Evolutionary conservation across 2,113 vertebrate genomes (phyloP).

Genomic region (Platycercus adscitus): DNA sequence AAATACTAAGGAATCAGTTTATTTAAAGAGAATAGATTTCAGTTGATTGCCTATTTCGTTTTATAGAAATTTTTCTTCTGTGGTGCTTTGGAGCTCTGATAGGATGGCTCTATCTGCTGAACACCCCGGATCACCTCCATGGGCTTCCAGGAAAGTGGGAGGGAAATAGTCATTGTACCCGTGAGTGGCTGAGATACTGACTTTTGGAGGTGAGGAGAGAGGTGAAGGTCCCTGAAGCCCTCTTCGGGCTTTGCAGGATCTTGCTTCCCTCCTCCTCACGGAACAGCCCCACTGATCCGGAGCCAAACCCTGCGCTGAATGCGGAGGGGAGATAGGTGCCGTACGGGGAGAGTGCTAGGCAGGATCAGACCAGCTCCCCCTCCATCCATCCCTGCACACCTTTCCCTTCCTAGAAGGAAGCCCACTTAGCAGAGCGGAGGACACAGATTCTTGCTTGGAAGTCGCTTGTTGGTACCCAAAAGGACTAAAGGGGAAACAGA

Average conservation of each 20-base stretch:
- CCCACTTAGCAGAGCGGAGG: accelerated
- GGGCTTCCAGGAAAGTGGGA: not conserved
- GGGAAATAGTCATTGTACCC: not conserved
- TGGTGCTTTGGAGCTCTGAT: constrained; percentile 15
- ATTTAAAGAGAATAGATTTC: constrained; percentile 86
- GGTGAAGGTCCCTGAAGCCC: not conserved
- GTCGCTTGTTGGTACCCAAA: not conserved
- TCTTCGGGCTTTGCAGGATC: not conserved
- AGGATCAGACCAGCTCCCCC: accelerated
- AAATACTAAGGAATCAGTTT: constrained; percentile 85
- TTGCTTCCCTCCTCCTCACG: not conserved
- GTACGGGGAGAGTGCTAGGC: too few species aligned
- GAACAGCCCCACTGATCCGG: accelerated
- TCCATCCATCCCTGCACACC: not conserved
- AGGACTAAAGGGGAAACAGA: not conserved
- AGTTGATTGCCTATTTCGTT: constrained; percentile 80
- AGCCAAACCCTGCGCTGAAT: accelerated
- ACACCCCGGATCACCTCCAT: accelerated
- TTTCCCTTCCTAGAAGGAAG: not conserved
- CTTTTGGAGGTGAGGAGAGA: not conserved
- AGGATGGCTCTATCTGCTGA: constrained; percentile 54
- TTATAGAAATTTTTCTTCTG: constrained; percentile 78
- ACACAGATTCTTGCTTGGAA: not conserved
- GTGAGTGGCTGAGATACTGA: not conserved
- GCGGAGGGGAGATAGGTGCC: too few species aligned